Evolutionary conservation across 2,888 invertebrate genomes (phyloP), one percentile per base, ranked within the genome.

Genomic region (Pteria penguin): DNA sequence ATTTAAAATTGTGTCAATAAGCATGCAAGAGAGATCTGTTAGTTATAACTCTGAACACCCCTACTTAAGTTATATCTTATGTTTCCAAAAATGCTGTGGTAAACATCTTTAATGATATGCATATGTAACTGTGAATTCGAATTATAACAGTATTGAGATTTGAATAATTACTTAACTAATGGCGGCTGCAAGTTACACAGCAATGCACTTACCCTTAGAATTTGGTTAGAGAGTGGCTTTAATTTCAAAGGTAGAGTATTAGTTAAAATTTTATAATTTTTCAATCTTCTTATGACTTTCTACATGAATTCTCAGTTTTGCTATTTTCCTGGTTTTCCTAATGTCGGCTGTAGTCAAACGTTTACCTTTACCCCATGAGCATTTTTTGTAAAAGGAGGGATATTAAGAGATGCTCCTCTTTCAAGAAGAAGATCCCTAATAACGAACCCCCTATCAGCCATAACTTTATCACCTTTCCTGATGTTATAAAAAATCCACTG

Each of bases 361-460:
- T 61, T 70, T 60, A 27, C 70, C 70, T 70, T 70, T 70, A 2
- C 45, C 70, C 61, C 70, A 70, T 4, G 36, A 36, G 45, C 60
- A 70, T 32, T 60, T 70, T 29, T 26, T 58, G 70, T 70, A 60
- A 60, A 58, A n/a, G 70, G 60, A 32, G 70, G 68, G 22, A 62
- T 71, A 26, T 45, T 62, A 18, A 71, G 55, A 31, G 27, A 29
- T 31, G 62, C 62, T 8, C 29, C 18, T 52, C 71, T 36, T 4
- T 62, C 61, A 29, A 55, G 8, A 4, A 71, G 29, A 11, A 71
- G 26, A 24, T 62, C 71, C n/a, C 71, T 24, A 18, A 71, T 71
- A 1, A 32, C 24, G 32, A 71, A 71, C 3, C 52, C 52, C 18
- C 71, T 31, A 29, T 66, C 66, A 11, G 66, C 66, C 52, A 66